Base-by-base conservation (phyloP, 2,113 vertebrate species). In the Macroglossus sobrinus region DNA sequence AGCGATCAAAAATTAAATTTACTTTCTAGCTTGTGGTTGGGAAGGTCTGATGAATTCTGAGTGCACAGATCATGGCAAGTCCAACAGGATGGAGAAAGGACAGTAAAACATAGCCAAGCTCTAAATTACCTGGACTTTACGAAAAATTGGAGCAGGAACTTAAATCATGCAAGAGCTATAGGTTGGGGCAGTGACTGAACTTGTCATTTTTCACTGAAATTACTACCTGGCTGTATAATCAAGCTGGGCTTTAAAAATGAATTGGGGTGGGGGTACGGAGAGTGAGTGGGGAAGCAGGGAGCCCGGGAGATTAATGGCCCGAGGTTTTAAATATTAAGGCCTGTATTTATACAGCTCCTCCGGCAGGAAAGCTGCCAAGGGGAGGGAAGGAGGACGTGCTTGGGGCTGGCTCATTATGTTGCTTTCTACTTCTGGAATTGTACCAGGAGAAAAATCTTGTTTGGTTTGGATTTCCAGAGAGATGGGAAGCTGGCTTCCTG, bases 311-410 rank as follows among this genome's bases (percentile, higher is more conserved):
- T 85, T 93, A 96, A 98, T 98, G 92, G 97, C 61, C 69, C 21
- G 10, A 84, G 89, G 88, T 94, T 97, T 98, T 98, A 98, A 98
- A 98, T 98, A 98, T 98, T 98, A 97, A 98, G 98, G 97, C 92
- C 89, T 66, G 10, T 98, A 98, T 98, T 98, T 98, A 98, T 98
- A 96, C 76, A 94, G 97, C 94, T 96, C 85, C 85, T 89, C 85
- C 47, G 84, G 90, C 92, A 96, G 82, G 93, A 78, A 47, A 2
- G 26, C 75, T 84, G 94, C 96, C 92, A 57, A 79, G 47, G 61
- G 43, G 76, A 72, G 81, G 79, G 80, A 28, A 87, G 91, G n/a
- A 43, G 79, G 7, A 24, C 2, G 13, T 19, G 81, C 86, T 45
- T 4, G 3, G 76, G 55, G 71, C 88, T 57, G 81, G 55, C 59